Percentiles rank a stretch among this genome's conserved stretches.
Conservation (phyloP, 1,140 invertebrate species). For the fruit fly (Drosophila melanogaster) region DNA sequence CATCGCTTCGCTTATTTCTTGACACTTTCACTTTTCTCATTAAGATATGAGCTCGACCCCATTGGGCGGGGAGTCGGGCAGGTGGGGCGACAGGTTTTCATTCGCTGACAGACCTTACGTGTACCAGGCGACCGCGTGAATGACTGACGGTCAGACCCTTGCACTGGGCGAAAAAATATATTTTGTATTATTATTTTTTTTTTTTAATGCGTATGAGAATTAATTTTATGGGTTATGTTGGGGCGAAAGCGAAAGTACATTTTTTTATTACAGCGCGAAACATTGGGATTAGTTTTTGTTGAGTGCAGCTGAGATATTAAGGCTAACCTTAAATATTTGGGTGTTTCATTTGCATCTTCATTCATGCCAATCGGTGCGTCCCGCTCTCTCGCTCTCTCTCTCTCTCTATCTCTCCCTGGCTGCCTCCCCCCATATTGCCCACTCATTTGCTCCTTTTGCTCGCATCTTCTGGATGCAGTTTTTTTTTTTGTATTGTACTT, state of each 20-base stretch:
- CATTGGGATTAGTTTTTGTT: too few relatives aligned
- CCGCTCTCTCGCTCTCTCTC: not conserved
- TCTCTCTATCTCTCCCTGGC: too few relatives aligned
- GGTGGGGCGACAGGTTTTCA: constrained; percentile 51
- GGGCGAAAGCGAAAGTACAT: too few relatives aligned
- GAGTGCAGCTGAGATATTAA: constrained; percentile 4
- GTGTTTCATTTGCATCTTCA: constrained; percentile 59
- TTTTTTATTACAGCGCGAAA: not conserved
- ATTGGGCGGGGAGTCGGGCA: constrained; percentile 11
- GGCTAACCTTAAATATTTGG: constrained; percentile 51
- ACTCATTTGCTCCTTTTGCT: constrained; percentile 5
- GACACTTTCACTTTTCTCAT: constrained; percentile 80
- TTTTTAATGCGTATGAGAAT: too few relatives aligned
- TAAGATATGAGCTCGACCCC: constrained; percentile 65
- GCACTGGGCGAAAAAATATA: constrained; percentile 2
- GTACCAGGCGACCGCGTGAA: constrained; percentile 25
- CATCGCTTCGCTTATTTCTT: constrained; percentile 59
- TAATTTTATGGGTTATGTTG: too few relatives aligned
- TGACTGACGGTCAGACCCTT: constrained; percentile 34
- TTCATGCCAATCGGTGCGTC: constrained; percentile 29
- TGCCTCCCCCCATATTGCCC: not conserved
- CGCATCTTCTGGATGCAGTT: constrained; percentile 37
- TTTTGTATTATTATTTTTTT: too few relatives aligned
- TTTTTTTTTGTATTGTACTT: not conserved
- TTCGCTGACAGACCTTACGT: constrained; percentile 45